phyloP scores from a whole-genome alignment of 2,888 invertebrate species.

The Dascillus cervinus region DNA sequence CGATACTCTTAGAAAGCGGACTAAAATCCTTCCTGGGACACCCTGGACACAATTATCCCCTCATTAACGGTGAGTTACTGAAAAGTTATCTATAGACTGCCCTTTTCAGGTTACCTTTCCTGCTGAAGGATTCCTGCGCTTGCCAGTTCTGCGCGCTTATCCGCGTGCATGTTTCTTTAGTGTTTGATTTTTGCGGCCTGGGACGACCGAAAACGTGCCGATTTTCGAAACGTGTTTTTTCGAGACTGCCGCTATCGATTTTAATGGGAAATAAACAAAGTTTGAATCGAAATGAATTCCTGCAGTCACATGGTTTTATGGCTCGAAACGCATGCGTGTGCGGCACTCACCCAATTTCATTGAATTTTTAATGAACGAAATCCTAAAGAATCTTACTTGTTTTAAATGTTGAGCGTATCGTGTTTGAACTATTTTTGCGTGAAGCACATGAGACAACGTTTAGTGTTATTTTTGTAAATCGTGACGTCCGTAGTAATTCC shows the following conservation, averaged over 20 bases:
- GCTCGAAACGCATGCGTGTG: slow-evolving; percentile 18
- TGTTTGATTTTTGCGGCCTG: no score
- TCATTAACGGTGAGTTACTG: slow-evolving; percentile 61
- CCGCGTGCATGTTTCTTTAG: no score
- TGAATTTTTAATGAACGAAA: slow-evolving; percentile 15
- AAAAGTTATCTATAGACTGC: not conserved
- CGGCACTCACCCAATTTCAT: not conserved
- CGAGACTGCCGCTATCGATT: no score
- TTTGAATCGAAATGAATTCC: no score
- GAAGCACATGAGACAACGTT: slow-evolving; percentile 30
- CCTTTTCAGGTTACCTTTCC: slow-evolving; percentile 2
- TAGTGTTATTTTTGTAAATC: slow-evolving; percentile 34
- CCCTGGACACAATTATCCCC: slow-evolving; percentile 72
- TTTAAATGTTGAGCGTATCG: slow-evolving; percentile 21
- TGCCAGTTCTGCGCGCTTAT: no score
- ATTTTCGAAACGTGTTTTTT: no score
- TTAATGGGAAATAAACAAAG: no score
- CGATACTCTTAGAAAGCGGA: slow-evolving; percentile 82
- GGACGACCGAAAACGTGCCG: no score
- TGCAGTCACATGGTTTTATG: slow-evolving; percentile 25
- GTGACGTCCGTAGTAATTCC: slow-evolving; percentile 31
- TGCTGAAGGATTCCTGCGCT: slow-evolving; percentile 4
- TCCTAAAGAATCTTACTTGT: slow-evolving; percentile 17
- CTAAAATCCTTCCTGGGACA: slow-evolving; percentile 79
- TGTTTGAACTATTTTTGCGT: slow-evolving; percentile 31